A percentile compares a stretch with the other conserved stretches of the same genome.
phyloP scores from a whole-genome alignment of 2,888 invertebrate genomes.

The Micoletzkya japonica region DNA sequence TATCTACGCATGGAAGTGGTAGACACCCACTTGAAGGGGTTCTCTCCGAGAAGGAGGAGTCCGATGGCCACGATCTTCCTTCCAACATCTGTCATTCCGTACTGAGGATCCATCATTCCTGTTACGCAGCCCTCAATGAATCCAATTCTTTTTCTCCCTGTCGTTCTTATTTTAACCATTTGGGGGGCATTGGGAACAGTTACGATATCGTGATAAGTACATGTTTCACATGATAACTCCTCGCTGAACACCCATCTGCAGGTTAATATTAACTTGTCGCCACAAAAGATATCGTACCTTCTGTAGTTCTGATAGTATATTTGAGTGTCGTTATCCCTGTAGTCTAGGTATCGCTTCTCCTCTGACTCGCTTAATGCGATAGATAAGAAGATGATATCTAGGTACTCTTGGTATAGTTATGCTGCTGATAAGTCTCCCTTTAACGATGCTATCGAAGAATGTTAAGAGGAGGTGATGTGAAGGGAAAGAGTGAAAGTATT shows the following conservation, averaged over 20 bases:
- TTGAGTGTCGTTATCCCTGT: constrained; percentile 38
- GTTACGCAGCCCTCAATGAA: constrained; percentile 46
- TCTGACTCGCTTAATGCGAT: constrained; percentile 57
- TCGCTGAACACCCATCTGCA: constrained; percentile 30
- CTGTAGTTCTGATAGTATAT: constrained; percentile 58
- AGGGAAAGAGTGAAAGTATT: too few relatives aligned
- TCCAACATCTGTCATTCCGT: constrained; percentile 36
- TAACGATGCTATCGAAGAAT: neutral
- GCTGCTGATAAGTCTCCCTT: neutral
- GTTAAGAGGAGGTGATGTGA: neutral
- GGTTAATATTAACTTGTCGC: neutral
- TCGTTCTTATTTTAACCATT: constrained; percentile 36
- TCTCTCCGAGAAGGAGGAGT: constrained; percentile 45
- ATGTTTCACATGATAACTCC: constrained; percentile 44
- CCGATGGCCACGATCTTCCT: constrained; percentile 37
- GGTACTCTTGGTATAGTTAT: too few relatives aligned
- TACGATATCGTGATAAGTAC: constrained; percentile 44
- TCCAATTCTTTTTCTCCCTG: too few relatives aligned
- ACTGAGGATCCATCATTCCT: constrained; percentile 49
- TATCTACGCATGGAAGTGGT: neutral
- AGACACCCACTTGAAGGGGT: constrained; percentile 45
- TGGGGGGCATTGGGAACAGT: constrained; percentile 51
- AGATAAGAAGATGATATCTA: too few relatives aligned
- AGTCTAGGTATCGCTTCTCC: constrained; percentile 50
- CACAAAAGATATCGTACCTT: constrained; percentile 34